Evolutionary conservation across 2,113 vertebrate genomes (phyloP), one percentile per base, ranked within the genome.

Genomic region (Oreochromis tanganicae): DNA sequence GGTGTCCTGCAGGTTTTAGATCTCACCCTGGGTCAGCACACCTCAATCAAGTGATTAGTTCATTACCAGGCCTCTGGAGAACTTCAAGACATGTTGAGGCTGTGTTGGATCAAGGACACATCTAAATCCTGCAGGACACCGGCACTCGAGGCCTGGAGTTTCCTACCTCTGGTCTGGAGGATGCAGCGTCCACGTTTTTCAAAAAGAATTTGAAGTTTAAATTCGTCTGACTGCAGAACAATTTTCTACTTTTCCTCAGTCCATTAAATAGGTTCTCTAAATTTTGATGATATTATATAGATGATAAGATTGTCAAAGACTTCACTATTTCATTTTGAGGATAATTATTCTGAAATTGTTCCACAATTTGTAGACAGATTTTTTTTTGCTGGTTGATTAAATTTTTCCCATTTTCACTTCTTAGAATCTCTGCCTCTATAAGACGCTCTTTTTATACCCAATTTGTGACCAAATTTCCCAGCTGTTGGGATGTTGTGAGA

Each of bases 231-330:
- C 24, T 59, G 24, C 29, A 16, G 1, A 59, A 9, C 7, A 59
- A 3, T 9, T 17, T 59, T 61, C 19, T 17, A 36, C 17, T 36
- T 36, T 63, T 63, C 59, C 17, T 63, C 59, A 9, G 0, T 29
- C 7, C 27, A 63, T 63, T n/a, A 63, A 63, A 36, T 2, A 0
- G 6, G 6, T 36, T 66, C 17, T 36, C 32, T 36, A n/a, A 2
- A 36, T 0, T 0, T n/a, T 12, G 1, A 36, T 63, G 9, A 1
- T 63, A 63, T 63, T 0, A 4, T 63, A n/a, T 5, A 63, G 29
- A 36, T 7, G 29, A 63, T 34, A 2, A 19, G 3, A 19, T 63
- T 6, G 34, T 61, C 29, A 61, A 61, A 61, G 16, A 19, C 57
- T 61, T 61, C 57, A 34, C 9, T 34, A 0, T 63, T 36, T 63